These are phyloP conservation scores for Sinonovacula constricta DNA, from an alignment of 1,140 invertebrate genomes.

Conservation along the genomic window DNA sequence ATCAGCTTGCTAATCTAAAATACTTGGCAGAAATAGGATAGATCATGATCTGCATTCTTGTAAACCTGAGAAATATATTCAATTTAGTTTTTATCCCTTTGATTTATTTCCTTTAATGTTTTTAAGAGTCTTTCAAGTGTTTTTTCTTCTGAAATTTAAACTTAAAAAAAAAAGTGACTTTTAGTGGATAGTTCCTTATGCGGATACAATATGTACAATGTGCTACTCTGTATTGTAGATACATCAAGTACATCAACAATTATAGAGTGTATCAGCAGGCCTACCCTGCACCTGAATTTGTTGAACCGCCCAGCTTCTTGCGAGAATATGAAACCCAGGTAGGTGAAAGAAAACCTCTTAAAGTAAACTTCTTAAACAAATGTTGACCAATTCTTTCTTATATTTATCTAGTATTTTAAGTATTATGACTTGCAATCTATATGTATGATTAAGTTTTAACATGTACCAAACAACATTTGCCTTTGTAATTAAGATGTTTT, in stretches of 20 bases:
- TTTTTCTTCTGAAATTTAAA: too few relatives aligned
- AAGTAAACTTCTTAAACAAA: background rate
- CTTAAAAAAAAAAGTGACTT: background rate
- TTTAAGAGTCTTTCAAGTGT: too few relatives aligned
- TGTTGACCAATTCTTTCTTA: background rate
- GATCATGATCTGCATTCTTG: too few relatives aligned
- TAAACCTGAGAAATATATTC: too few relatives aligned
- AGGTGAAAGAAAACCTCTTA: background rate
- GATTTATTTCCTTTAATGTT: too few relatives aligned
- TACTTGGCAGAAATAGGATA: too few relatives aligned
- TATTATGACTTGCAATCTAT: too few relatives aligned
- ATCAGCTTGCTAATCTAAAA: too few relatives aligned
- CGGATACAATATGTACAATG: background rate
- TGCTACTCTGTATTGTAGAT: too few relatives aligned
- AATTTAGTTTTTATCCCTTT: too few relatives aligned
- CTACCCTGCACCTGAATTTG: constrained; percentile 65
- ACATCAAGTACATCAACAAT: constrained; percentile 64
- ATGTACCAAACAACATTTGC: background rate
- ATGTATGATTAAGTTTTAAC: too few relatives aligned
- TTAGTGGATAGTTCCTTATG: background rate
- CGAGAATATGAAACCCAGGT: constrained; percentile 73
- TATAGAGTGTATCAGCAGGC: constrained; percentile 56
- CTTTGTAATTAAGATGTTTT: background rate
- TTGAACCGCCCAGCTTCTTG: constrained; percentile 69
- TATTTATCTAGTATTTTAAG: background rate